These are phyloP conservation scores for Anas acuta DNA, from an alignment of 2,797 vertebrate genomes.

Conservation along the genomic window DNA sequence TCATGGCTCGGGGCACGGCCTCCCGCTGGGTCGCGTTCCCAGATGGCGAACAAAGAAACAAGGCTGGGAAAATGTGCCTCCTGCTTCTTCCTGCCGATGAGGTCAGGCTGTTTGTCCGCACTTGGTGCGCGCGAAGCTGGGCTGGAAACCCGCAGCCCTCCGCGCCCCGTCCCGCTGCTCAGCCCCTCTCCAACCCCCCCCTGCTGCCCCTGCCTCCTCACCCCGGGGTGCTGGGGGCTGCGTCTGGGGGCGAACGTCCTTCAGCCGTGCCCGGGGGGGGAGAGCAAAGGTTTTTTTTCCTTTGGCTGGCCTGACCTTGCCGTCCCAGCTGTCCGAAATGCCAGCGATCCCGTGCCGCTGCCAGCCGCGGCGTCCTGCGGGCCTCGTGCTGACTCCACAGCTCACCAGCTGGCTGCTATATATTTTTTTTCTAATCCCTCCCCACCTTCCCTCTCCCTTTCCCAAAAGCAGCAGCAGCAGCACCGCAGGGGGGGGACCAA, in stretches of 20 bases:
- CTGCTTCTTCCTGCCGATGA: neutral
- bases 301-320: constrained; percentile 41
- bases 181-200: neutral
- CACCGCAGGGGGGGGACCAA: accelerated
- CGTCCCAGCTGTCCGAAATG: constrained; percentile 62
- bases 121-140: neutral
- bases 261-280: accelerated
- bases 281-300: neutral
- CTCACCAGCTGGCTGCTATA: constrained; percentile 66
- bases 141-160: neutral
- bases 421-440: constrained; percentile 36
- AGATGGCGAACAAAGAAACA: constrained; percentile 51
- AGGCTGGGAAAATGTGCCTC: neutral
- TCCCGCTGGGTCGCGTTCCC: constrained; percentile 4
- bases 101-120: neutral
- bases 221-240: accelerated
- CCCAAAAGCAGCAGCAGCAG: neutral
- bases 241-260: neutral
- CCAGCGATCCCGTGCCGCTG: neutral
- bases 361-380: constrained; percentile 29
- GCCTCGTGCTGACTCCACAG: constrained; percentile 65
- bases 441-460: neutral
- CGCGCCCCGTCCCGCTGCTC: accelerated
- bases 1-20: constrained; percentile 27
- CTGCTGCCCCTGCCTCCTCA: accelerated